A percentile compares a stretch with the other conserved stretches of the same genome.
These are phyloP conservation scores for Pandemis corylana DNA, from an alignment of 2,888 invertebrate genomes.

Conservation along the genomic window DNA sequence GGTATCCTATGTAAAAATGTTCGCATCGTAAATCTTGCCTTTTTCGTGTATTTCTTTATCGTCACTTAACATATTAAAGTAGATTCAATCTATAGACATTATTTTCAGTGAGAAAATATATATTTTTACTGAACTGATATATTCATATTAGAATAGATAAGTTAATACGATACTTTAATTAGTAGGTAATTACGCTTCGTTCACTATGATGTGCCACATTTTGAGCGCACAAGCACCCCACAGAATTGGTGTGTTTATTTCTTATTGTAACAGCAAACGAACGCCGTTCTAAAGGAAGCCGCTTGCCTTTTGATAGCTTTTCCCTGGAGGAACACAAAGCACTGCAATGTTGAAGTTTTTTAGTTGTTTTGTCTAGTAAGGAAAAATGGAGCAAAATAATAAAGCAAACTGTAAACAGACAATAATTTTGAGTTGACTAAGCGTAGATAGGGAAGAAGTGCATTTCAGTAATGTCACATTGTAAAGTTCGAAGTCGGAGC, in stretches of 20 bases:
- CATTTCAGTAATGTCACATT: slow-evolving; percentile 14
- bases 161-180: background rate
- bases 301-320: slow-evolving; percentile 58
- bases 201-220: background rate
- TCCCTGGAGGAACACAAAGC: slow-evolving; percentile 50
- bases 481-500: slow-evolving; percentile 60
- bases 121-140: background rate
- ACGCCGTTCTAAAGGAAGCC: slow-evolving; percentile 52
- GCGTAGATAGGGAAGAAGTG: background rate
- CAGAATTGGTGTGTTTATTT: slow-evolving; percentile 30
- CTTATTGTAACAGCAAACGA: slow-evolving; percentile 47
- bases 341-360: slow-evolving; percentile 47
- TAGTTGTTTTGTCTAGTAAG: slow-evolving; percentile 20
- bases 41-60: slow-evolving; percentile 46
- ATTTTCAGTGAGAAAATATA: background rate
- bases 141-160: background rate
- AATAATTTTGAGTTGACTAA: slow-evolving; percentile 4
- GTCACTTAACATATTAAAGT: slow-evolving; percentile 42
- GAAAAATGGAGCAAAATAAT: slow-evolving; percentile 27
- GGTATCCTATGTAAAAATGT: slow-evolving; percentile 59
- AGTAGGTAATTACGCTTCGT: background rate
- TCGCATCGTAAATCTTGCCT: slow-evolving; percentile 59
- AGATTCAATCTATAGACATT: slow-evolving; percentile 25
- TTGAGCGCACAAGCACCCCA: background rate
- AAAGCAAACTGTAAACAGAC: slow-evolving; percentile 17